Evolutionary conservation across 2,888 invertebrate genomes (phyloP).

Genomic region (Clitarchus hookeri): DNA sequence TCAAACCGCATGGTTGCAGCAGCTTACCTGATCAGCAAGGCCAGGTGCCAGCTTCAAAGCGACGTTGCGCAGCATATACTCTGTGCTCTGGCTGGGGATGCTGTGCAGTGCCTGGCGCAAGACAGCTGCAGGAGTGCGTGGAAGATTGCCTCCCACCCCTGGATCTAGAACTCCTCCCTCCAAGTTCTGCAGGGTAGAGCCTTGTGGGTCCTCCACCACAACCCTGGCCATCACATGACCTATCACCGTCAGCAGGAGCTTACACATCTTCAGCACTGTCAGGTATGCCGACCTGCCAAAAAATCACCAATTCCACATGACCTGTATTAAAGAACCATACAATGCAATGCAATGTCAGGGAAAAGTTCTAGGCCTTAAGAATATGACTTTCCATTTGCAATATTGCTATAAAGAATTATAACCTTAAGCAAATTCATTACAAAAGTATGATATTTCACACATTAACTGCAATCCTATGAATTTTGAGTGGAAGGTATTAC

Average conservation of each 20-base stretch:
- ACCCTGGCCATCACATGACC: conserved; percentile 75
- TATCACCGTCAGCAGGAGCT: conserved; percentile 84
- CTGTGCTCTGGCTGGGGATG: conserved; percentile 81
- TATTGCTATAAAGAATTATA: too few relatives aligned
- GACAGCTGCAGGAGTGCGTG: conserved; percentile 57
- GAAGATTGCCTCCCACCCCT: conserved; percentile 39
- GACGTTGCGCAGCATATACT: conserved; percentile 82
- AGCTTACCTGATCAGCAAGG: conserved; percentile 72
- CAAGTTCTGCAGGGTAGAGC: conserved; percentile 56
- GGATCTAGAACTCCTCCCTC: conserved; percentile 38
- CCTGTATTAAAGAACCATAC: too few relatives aligned
- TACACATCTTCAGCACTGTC: conserved; percentile 85
- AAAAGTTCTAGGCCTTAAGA: too few relatives aligned
- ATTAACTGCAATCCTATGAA: neutral
- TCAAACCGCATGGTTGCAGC: neutral
- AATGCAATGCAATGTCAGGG: too few relatives aligned
- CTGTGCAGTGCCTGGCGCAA: conserved; percentile 83
- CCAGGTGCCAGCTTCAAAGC: conserved; percentile 82
- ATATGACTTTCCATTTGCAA: too few relatives aligned
- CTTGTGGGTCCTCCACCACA: conserved; percentile 57
- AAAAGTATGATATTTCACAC: neutral
- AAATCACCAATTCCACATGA: too few relatives aligned
- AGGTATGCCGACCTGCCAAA: conserved; percentile 77
- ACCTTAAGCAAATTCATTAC: neutral
- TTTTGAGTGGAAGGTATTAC: too few relatives aligned